A percentile compares a stretch with the other conserved stretches of the same genome.
Evolutionary conservation across 2,113 vertebrate species (phyloP).

Genomic region (Sminthopsis crassicaudata): DNA sequence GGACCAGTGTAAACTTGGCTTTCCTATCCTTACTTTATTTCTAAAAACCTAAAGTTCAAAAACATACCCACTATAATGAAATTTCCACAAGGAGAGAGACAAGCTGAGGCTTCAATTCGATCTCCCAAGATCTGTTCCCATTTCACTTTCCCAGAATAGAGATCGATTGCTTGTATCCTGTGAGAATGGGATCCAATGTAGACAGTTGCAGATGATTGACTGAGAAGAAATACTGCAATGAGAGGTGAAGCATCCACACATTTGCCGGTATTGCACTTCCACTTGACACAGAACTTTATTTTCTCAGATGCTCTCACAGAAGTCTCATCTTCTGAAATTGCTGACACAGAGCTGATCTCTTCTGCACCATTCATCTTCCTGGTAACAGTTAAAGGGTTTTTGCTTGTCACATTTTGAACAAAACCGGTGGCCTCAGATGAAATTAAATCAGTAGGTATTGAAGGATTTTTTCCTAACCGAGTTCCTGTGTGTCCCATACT

Average conservation of each 20-base stretch:
- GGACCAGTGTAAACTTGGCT: slow-evolving; percentile 2
- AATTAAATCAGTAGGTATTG: slow-evolving; percentile 24
- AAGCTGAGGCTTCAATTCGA: slow-evolving; percentile 95
- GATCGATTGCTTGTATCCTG: slow-evolving; percentile 90
- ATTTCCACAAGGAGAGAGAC: slow-evolving; percentile 89
- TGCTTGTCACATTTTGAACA: slow-evolving; percentile 31
- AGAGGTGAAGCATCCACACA: slow-evolving; percentile 97
- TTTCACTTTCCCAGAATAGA: slow-evolving; percentile 86
- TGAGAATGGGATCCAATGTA: slow-evolving; percentile 96
- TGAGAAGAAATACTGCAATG: slow-evolving; percentile 79
- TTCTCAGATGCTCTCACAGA: background rate
- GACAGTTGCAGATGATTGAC: slow-evolving; percentile 75
- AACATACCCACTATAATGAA: slow-evolving; percentile 91
- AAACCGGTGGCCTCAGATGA: slow-evolving; percentile 23
- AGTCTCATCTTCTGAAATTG: slow-evolving; percentile 15
- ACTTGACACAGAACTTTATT: slow-evolving; percentile 84
- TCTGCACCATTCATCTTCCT: slow-evolving; percentile 19
- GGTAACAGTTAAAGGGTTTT: background rate
- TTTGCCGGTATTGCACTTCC: slow-evolving; percentile 92
- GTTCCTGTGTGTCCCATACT: background rate
- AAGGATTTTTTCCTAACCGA: slow-evolving; percentile 42
- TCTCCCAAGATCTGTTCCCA: slow-evolving; percentile 94
- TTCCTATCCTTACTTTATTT: slow-evolving; percentile 18
- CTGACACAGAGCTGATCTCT: background rate
- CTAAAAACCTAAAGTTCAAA: slow-evolving; percentile 47